phyloP scores from a whole-genome alignment of 2,113 vertebrate genomes.

The Agapornis roseicollis region DNA sequence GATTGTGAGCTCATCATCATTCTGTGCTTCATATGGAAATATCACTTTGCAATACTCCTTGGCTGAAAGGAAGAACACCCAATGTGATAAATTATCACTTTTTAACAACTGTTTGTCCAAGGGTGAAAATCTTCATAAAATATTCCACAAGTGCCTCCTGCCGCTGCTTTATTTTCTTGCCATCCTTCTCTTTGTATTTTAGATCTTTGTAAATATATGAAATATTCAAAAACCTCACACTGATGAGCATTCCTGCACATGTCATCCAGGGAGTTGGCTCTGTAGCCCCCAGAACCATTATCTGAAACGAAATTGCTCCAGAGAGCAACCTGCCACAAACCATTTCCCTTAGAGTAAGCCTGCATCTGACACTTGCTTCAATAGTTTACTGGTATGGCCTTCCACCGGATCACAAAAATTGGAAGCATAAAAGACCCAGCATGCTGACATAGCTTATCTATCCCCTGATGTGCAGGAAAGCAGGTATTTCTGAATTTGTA shows the following conservation, averaged over 20 bases:
- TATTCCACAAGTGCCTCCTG: not conserved
- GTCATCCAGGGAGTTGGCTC: not conserved
- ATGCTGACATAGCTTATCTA: not conserved
- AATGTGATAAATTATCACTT: slow-evolving; percentile 21
- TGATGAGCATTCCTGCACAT: not conserved
- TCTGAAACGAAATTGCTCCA: not conserved
- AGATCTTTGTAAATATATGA: not conserved
- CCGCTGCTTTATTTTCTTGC: not conserved
- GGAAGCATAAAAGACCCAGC: not conserved
- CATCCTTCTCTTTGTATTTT: not conserved
- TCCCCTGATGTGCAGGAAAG: not conserved
- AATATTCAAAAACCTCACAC: not conserved
- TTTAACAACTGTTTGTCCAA: not conserved
- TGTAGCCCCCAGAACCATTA: not conserved
- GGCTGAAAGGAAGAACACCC: slow-evolving; percentile 75
- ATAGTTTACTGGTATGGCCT: not conserved
- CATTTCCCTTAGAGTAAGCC: not conserved
- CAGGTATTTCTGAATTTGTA: not conserved
- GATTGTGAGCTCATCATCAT: slow-evolving; percentile 95
- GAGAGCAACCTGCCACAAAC: not conserved
- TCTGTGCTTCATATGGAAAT: slow-evolving; percentile 95
- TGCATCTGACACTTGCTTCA: not conserved
- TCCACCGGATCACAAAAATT: not conserved
- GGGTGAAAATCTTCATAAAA: not conserved
- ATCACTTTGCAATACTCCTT: slow-evolving; percentile 97